Evolutionary conservation across 2,797 vertebrate genomes (phyloP), one percentile per base, ranked within the genome.

Genomic region (Crenuchus spilurus): DNA sequence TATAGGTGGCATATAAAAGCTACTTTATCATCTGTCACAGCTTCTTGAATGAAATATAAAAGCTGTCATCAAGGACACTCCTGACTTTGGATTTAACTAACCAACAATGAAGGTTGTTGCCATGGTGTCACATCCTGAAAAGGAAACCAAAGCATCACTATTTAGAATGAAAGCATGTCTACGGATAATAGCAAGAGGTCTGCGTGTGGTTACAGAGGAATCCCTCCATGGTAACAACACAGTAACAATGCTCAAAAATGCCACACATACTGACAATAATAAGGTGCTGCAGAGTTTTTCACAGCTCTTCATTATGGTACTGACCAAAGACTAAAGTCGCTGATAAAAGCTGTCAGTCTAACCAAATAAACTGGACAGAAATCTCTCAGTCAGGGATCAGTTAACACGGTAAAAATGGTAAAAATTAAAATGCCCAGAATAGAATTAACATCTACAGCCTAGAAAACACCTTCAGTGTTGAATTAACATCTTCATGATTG

Each of bases 81-180:
- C 37, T 65, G 3, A 31, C 24, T 77, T 74, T 10, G 39, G 41
- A 74, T 60, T 4, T 48, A 64, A 67, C 51, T 74, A 54, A 51
- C 57, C 41, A 62, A 82, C 77, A 80, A 79, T 77, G 54, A 81
- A 79, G 70, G 52, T 26, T 48, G 87, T 89, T 86, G 64, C 86
- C 81, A 90, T 88, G 86, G 82, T 18, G 48, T 81, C 64, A 35
- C 35, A 73, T 35, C 62, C 44, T 22, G 63, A 60, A 18, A 48
- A 79, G 54, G 30, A 62, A 58, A 39, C 48, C 9, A 70, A 51
- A 66, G 33, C 60, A 60, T 52, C 37, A 31, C 16, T 30, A 33
- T 66, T 74, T 39, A 8, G 5, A 74, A 72, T 28, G 6, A n/a
- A 35, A 51, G 20, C 28, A 24, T 35, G 31, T n/a, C 26, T 22